Conservation (phyloP, 2,797 vertebrate genomes). For the Lepilemur ruficaudatus region DNA sequence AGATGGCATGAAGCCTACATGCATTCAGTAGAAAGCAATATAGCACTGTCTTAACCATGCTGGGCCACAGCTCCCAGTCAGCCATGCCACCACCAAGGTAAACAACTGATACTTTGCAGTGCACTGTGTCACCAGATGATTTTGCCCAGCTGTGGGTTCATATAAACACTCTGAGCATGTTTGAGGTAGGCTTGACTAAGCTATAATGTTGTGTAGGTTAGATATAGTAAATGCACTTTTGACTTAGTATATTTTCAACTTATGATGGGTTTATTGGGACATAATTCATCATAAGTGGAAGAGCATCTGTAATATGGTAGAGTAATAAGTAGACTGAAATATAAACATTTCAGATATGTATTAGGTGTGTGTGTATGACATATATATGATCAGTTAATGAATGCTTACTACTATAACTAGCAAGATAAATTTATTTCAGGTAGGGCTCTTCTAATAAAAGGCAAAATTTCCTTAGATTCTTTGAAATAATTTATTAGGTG, state of each 20-base stretch:
- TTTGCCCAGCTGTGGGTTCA: not conserved
- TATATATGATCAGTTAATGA: not conserved
- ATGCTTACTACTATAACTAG: not conserved
- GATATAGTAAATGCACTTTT: not conserved
- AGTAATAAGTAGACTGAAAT: not conserved
- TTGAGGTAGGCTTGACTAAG: not conserved
- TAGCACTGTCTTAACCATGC: too few relatives aligned
- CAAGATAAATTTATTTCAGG: not conserved
- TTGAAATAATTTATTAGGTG: not conserved
- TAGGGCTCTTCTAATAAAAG: not conserved
- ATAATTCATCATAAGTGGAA: not conserved
- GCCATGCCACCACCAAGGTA: accelerated
- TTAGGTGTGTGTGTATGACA: not conserved
- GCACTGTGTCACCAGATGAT: not conserved
- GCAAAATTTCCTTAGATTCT: not conserved
- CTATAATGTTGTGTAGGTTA: not conserved
- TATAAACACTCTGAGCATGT: not conserved
- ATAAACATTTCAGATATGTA: not conserved
- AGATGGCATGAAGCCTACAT: not conserved
- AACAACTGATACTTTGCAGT: not conserved
- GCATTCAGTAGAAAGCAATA: not conserved
- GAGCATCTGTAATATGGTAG: not conserved
- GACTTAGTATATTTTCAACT: not conserved
- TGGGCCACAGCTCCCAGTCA: not conserved
- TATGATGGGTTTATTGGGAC: not conserved